phyloP scores from a whole-genome alignment of 1,140 invertebrate species.

The Copidosoma floridanum region DNA sequence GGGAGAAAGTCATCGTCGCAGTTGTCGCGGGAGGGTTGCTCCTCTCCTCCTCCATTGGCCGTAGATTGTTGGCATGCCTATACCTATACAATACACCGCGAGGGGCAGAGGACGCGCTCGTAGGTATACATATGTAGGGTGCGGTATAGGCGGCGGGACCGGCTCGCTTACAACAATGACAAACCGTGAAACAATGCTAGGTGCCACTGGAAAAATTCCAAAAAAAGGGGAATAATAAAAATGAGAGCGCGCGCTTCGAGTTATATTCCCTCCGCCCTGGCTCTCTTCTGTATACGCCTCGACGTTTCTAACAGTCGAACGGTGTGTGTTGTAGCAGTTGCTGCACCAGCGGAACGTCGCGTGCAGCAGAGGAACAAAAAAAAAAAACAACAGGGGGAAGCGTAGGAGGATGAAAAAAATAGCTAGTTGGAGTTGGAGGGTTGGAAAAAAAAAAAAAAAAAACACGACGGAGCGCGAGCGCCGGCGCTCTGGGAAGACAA shows the following conservation, averaged over 20 bases:
- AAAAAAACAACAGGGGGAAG: slow-evolving; percentile 20
- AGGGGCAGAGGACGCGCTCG: too few species aligned
- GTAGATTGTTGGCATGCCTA: too few species aligned
- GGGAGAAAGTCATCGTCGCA: too few species aligned
- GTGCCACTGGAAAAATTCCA: slow-evolving; percentile 58
- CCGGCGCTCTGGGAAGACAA: slow-evolving; percentile 50
- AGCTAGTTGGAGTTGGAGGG: neutral
- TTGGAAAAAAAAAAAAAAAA: slow-evolving; percentile 28
- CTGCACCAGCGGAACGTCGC: too few species aligned
- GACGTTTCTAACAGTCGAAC: neutral
- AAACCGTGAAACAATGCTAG: slow-evolving; percentile 56
- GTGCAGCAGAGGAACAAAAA: slow-evolving; percentile 38
- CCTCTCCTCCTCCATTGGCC: too few species aligned
- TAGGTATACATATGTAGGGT: too few species aligned
- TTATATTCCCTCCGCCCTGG: neutral
- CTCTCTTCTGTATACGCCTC: neutral
- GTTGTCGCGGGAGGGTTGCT: too few species aligned
- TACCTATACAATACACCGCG: too few species aligned
- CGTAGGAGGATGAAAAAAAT: slow-evolving; percentile 11
- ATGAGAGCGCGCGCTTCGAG: slow-evolving; percentile 43
- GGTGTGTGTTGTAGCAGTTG: slow-evolving; percentile 32
- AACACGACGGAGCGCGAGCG: slow-evolving; percentile 22
- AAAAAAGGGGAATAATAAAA: slow-evolving; percentile 56
- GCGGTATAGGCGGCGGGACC: neutral
- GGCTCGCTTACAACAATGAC: slow-evolving; percentile 53